phyloP scores from a whole-genome alignment of 2,888 invertebrate species.

The Micropterix aruncella region DNA sequence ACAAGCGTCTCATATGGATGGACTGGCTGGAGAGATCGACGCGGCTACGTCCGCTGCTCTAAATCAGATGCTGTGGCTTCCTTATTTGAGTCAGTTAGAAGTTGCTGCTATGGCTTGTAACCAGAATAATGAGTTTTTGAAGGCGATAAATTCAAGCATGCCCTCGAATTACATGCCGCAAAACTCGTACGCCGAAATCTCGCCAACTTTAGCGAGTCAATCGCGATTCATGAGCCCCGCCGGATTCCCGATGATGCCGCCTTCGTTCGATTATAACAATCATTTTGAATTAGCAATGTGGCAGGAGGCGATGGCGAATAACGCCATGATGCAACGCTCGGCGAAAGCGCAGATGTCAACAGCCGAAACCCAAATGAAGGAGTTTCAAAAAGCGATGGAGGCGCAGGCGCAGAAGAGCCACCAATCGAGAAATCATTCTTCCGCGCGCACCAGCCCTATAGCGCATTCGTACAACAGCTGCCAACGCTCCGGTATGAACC shows the following conservation, averaged over 20 bases:
- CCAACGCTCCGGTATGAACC: constrained; percentile 21
- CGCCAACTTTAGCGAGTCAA: constrained; percentile 33
- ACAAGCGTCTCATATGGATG: constrained; percentile 26
- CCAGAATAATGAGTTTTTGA: constrained; percentile 41
- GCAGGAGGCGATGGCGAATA: constrained; percentile 50
- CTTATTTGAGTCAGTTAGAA: constrained; percentile 50
- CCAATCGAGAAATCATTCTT: constrained; percentile 26
- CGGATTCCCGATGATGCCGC: constrained; percentile 29
- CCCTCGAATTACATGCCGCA: constrained; percentile 25
- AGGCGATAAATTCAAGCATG: constrained; percentile 35
- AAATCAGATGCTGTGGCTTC: constrained; percentile 63
- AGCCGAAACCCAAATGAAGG: constrained; percentile 24
- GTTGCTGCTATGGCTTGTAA: constrained; percentile 38
- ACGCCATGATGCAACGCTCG: constrained; percentile 22
- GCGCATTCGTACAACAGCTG: constrained; percentile 26
- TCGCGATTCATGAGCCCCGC: constrained; percentile 28
- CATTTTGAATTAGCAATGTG: constrained; percentile 49
- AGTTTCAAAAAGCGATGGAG: constrained; percentile 24
- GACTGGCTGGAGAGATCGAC: constrained; percentile 49
- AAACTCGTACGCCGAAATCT: constrained; percentile 32
- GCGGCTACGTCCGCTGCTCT: constrained; percentile 54
- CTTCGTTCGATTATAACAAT: constrained; percentile 34
- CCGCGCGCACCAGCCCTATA: constrained; percentile 37
- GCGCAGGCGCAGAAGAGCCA: constrained; percentile 31
- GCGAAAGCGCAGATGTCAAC: constrained; percentile 19